phyloP scores from a whole-genome alignment of 2,113 vertebrate species.

The Oreocharis arfaki region DNA sequence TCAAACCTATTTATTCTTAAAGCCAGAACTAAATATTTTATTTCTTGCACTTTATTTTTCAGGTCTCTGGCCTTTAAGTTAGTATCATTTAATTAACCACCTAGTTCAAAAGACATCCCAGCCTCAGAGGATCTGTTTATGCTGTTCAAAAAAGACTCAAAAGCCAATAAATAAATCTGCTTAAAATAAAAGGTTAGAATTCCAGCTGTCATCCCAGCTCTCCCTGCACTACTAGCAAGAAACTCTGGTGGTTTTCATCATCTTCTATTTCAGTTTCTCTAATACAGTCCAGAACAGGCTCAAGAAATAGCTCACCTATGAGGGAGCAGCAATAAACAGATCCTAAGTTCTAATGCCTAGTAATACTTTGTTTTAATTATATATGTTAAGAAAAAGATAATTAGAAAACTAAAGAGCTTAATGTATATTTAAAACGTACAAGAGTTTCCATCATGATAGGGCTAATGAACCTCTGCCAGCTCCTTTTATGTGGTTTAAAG shows the following conservation, averaged over 20 bases:
- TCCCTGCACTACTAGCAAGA: background rate
- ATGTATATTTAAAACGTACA: background rate
- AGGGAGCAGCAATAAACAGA: conserved; percentile 4
- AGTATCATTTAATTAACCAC: background rate
- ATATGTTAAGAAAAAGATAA: background rate
- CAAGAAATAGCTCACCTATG: conserved; percentile 12
- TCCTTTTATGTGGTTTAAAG: conserved; percentile 35
- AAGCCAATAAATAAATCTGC: background rate
- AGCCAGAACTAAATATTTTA: background rate
- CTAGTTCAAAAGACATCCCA: background rate
- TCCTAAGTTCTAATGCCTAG: background rate
- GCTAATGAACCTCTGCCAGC: background rate
- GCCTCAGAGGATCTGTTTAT: background rate
- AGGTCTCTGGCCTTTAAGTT: background rate
- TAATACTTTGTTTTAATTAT: background rate
- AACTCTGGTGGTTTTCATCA: background rate
- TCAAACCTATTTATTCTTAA: background rate
- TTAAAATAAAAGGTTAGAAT: background rate
- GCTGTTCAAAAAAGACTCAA: background rate
- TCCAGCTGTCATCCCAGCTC: background rate
- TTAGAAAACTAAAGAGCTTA: background rate
- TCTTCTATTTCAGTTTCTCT: background rate
- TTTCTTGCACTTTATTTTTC: background rate
- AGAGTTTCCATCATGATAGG: background rate
- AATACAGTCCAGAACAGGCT: background rate